A percentile compares a stretch with the other conserved stretches of the same genome.
phyloP scores from a whole-genome alignment of 2,113 vertebrate genomes.

The Bagarius yarrelli region DNA sequence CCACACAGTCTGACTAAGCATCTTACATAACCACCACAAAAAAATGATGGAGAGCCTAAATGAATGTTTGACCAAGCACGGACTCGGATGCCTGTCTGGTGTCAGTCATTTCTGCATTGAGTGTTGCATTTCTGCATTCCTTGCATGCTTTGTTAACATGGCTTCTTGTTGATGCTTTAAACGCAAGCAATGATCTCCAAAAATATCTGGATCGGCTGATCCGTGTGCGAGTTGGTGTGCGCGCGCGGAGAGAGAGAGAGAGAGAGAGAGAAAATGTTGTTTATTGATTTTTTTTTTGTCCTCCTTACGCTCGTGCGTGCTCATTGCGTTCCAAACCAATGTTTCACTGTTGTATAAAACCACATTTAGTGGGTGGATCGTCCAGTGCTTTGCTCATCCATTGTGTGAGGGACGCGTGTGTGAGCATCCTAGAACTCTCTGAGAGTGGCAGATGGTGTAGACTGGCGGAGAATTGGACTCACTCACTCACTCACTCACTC shows the following conservation, averaged over 20 bases:
- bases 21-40: constrained; percentile 17
- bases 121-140: neutral
- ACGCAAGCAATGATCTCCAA: neutral
- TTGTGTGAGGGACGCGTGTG: neutral
- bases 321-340: neutral
- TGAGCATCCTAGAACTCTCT: neutral
- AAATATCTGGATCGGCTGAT: neutral
- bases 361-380: constrained; percentile 23
- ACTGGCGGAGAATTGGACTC: neutral
- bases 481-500: no score
- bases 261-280: neutral
- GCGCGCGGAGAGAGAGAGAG: neutral
- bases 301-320: neutral
- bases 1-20: constrained; percentile 19
- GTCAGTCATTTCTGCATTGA: neutral
- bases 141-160: neutral
- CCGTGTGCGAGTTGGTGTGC: neutral
- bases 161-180: neutral
- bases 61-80: no score
- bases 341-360: constrained; percentile 22
- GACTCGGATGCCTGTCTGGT: neutral
- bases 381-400: neutral
- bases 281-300: neutral
- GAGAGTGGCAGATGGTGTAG: constrained; percentile 9
- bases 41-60: neutral